Evolutionary conservation across 2,797 vertebrate genomes (phyloP), one percentile per base, ranked within the genome.

Genomic region (Pantherophis vulpinus): DNA sequence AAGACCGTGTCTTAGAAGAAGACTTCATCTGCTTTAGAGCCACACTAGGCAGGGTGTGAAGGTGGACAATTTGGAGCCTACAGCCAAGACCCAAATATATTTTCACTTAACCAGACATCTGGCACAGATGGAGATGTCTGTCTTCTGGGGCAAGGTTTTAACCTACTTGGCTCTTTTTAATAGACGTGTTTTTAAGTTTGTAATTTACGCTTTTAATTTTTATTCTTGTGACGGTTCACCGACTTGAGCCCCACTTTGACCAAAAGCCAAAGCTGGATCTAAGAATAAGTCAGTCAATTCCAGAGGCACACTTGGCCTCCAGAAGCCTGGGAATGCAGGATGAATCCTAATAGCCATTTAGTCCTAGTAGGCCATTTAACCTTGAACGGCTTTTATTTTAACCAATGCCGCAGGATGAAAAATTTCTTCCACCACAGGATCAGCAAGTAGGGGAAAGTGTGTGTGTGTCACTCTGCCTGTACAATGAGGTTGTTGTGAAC

Each of bases 311-410:
- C 0, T 37, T 29, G 51, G 60, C 61, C 27, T 6, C 32, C 11
- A 10, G 63, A 58, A 79, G 27, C 23, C 66, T 11, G 55, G n/a
- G 23, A 12, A 32, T 10, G 8, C 29, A 0, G 5, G 14, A 16
- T 10, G n/a, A 42, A 11, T 14, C 10, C 23, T 5, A 32, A 27
- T 14, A 20, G 14, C 27, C 59, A 20, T 2, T 51, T 1, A 47
- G 14, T 47, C 0, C 1, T 16, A 4, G 29, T 8, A 18, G 54
- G 95, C 96, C 25, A 0, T 0, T 83, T 97, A 96, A 97, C 96
- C 96, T 97, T 96, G 97, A 1, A 66, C 3, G 10, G 90, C 14
- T 90, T 88, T 94, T 94, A 94, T 94, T 95, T 79, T 92, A 20
- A 51, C 20, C 51, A 27, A 4, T 63, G 88, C 74, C 42, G 55